phyloP scores from a whole-genome alignment of 37 sponge, comb jelly and placozoan species.

The Spongia lamella region DNA sequence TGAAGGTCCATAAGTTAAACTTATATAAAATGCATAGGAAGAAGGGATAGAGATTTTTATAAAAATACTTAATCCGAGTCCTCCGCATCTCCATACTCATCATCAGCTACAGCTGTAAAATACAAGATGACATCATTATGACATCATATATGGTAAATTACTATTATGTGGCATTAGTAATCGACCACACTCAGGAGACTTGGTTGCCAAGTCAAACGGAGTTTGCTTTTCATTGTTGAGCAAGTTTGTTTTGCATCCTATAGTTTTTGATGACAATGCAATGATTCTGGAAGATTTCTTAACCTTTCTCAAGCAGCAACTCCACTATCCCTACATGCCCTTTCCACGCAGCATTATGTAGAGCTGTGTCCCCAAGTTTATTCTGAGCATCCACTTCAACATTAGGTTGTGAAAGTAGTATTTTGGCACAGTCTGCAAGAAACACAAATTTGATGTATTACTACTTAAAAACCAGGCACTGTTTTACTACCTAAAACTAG shows the following conservation, averaged over 20 bases:
- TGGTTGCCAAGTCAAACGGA: constrained; percentile 70
- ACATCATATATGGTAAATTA: background rate
- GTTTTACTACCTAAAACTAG: too few species aligned
- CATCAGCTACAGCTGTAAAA: constrained; percentile 18
- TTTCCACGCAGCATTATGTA: constrained; percentile 99
- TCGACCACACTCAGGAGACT: constrained; percentile 74
- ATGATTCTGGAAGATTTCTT: background rate
- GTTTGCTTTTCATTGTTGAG: constrained; percentile 86
- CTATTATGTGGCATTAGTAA: constrained; percentile 59
- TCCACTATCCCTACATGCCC: constrained; percentile 75
- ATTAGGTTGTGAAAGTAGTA: constrained; percentile 55
- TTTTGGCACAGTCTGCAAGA: constrained; percentile 81
- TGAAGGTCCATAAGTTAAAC: too few species aligned
- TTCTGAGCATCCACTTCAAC: constrained; percentile 88
- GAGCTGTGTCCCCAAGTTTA: constrained; percentile 95
- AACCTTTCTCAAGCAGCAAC: constrained; percentile 81
- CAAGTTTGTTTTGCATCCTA: constrained; percentile 68
- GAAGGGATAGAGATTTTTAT: background rate
- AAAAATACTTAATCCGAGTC: constrained; percentile 79
- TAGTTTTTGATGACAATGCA: background rate
- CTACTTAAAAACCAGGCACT: too few species aligned
- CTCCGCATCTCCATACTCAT: constrained; percentile 61
- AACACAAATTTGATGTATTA: too few species aligned
- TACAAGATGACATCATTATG: background rate
- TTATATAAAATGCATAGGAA: too few species aligned